Evolutionary conservation across 1,140 invertebrate genomes (phyloP), one percentile per base, ranked within the genome.

Genomic region (Colletes gigas): DNA sequence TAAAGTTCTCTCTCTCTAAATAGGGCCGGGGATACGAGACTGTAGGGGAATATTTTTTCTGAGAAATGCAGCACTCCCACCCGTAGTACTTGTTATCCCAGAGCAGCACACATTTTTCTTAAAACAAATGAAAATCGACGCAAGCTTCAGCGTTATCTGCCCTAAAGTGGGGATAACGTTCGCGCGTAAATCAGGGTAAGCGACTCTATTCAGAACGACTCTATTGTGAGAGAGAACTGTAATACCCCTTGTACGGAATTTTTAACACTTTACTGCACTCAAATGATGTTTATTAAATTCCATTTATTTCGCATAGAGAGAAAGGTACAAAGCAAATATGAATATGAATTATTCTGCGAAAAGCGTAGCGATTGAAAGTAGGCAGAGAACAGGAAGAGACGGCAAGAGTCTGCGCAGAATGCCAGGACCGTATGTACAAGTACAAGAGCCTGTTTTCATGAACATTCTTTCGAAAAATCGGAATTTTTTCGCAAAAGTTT

Each of bases 401-500:
- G 30, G 67, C 66, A 54, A 63, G 79, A 77, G 79, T 19, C 79
- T 81, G 79, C 79, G 79, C 79, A 70, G 73, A 81, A 81, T 69
- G 59, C 14, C 79, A 81, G 79, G 79, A 50, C 73, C 66, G 79
- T 81, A 81, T 19, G 21, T 54, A 68, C 44, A 10, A 68, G 14
- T 60, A 44, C 50, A 44, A 55, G 63, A 75, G 12, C 78, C 71
- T 50, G 69, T 14, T 50, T 21, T 39, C 8, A 66, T 12, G 14
- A 12, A 39, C 21, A 5, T 10, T 4, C 6, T 1, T 14, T 14
- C 17, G 3, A 50, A 73, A 39, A 30, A 50, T n/a, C 1, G 44
- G 44, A 15, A 41, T 4, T 2, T 19, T 68, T 30, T 57, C 0
- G 9, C n/a, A n/a, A 14, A 21, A 67, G 7, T 21, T 1, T 4